Conservation (phyloP, 2,797 vertebrate species). For the Lacerta agilis region DNA sequence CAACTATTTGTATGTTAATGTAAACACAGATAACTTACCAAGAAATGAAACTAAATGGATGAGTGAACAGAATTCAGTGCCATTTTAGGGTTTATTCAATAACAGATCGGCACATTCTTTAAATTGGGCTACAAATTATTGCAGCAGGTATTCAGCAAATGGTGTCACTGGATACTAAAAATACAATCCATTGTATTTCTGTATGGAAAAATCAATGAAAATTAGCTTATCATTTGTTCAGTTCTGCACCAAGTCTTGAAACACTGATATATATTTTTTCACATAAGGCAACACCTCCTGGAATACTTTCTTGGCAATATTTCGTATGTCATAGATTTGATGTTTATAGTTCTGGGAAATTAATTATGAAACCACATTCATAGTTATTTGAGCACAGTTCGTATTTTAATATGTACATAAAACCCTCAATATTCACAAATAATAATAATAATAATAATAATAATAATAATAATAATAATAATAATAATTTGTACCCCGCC, state of each 20-base stretch:
- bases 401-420: neutral
- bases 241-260: slow-evolving; percentile 7
- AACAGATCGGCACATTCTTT: neutral
- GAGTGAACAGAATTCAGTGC: neutral
- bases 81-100: neutral
- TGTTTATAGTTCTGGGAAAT: neutral
- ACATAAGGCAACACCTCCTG: neutral
- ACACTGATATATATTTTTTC: neutral
- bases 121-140: neutral
- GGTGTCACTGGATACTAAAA: neutral
- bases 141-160: neutral
- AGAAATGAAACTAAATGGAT: neutral
- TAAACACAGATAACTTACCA: neutral
- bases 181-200: neutral
- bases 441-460: too few species aligned
- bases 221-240: slow-evolving; percentile 14
- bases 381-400: slow-evolving; percentile 7
- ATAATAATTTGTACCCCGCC: too few species aligned
- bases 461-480: too few species aligned
- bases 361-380: neutral
- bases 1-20: neutral
- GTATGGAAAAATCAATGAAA: neutral
- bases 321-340: neutral
- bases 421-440: neutral
- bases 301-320: neutral